Conservation (phyloP, 2,888 invertebrate genomes). For the Pocota personata region DNA sequence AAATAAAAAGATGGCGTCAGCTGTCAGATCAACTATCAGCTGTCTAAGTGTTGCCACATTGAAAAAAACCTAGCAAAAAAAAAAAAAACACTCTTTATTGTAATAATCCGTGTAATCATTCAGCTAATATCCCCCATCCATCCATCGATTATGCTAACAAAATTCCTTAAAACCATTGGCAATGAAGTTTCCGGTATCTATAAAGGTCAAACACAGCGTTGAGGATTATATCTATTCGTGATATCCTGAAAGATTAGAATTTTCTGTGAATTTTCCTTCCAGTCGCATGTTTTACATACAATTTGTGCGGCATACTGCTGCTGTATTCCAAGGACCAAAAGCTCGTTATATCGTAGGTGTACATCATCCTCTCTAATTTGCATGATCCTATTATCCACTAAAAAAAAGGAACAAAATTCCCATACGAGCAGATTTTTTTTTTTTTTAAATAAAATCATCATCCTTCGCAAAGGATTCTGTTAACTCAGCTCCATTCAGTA, state of each 20-base stretch:
- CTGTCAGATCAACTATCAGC: no score
- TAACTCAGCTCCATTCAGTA: constrained; percentile 2
- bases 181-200: no score
- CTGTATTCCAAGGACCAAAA: neutral
- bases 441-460: neutral
- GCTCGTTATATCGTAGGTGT: neutral
- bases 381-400: neutral
- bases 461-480: neutral
- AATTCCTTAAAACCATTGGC: no score
- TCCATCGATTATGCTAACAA: no score
- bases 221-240: neutral
- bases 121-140: no score
- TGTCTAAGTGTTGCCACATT: no score
- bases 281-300: neutral
- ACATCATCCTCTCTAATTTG: neutral
- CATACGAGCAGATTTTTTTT: neutral
- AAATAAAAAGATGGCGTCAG: no score
- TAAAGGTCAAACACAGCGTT: neutral
- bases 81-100: no score
- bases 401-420: no score
- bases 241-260: neutral
- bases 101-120: no score
- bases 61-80: no score
- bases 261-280: neutral
- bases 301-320: neutral